These are phyloP conservation scores for Cartodere bifasciata DNA, from an alignment of 2,888 invertebrate genomes.

Conservation along the genomic window DNA sequence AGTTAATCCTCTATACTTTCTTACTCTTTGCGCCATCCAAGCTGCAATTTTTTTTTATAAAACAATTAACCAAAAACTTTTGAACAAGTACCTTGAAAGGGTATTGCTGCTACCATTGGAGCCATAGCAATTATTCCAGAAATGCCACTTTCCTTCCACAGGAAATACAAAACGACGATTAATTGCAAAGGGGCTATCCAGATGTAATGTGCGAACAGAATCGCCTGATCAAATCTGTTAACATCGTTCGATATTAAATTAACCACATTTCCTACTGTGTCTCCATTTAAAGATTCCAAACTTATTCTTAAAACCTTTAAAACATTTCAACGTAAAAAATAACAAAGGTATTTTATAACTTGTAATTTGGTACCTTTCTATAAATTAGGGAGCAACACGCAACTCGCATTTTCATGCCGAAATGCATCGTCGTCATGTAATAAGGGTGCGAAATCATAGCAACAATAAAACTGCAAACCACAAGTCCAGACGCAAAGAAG, in stretches of 20 bases:
- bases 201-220: slow-evolving; percentile 56
- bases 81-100: slow-evolving; percentile 6
- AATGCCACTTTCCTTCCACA: slow-evolving; percentile 36
- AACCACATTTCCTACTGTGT: slow-evolving; percentile 48
- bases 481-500: slow-evolving; percentile 42
- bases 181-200: slow-evolving; percentile 61
- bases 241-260: slow-evolving; percentile 69
- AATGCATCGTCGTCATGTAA: slow-evolving; percentile 49
- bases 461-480: slow-evolving; percentile 43
- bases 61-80: neutral
- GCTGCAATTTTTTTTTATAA: slow-evolving; percentile 22
- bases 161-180: slow-evolving; percentile 43
- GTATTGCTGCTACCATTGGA: slow-evolving; percentile 5
- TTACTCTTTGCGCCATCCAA: slow-evolving; percentile 40
- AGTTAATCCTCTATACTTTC: slow-evolving; percentile 42
- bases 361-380: slow-evolving; percentile 49
- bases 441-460: slow-evolving; percentile 61
- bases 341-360: too few relatives aligned
- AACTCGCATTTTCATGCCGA: slow-evolving; percentile 60
- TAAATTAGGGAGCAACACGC: slow-evolving; percentile 62
- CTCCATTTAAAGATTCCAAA: slow-evolving; percentile 55
- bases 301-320: slow-evolving; percentile 58
- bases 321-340: too few relatives aligned
- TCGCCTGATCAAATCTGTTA: slow-evolving; percentile 55
- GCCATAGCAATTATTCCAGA: slow-evolving; percentile 6